Evolutionary conservation across 1,140 invertebrate species (phyloP), one percentile per base, ranked within the genome.

Genomic region (Penaeus chinensis): DNA sequence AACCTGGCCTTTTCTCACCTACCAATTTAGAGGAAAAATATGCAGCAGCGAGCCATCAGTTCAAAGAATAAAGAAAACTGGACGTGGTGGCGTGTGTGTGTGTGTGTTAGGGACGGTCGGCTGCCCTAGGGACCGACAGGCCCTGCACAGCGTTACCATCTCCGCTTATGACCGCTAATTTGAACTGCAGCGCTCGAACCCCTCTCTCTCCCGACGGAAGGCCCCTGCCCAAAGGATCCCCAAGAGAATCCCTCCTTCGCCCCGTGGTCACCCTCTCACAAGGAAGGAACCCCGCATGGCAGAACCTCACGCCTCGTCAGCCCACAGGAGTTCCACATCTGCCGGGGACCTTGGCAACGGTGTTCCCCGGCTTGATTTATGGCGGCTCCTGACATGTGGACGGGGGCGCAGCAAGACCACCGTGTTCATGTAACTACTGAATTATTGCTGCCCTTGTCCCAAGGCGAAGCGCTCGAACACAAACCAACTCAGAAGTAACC

Each of bases 371-470:
- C 32, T 79, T 85, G 84, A 85, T 85, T 79, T 85, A 85, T 69
- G 84, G 61, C 61, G 22, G 27, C 22, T 66, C 61, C 62, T 80
- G 84, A 85, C 84, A 85, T 63, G 84, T 27, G 69, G 84, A 85
- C 84, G 84, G 61, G 63, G 37, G 32, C 69, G 19, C 76, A 47
- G 62, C 63, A 10, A 79, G 76, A 79, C 84, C 84, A 85, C 61
- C 61, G n/a, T 79, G 84, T 79, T 85, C 84, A 80, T 85, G 84
- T 85, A 47, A 69, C 84, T 66, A 47, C 76, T 85, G 84, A 85
- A 85, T 85, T 85, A 85, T 85, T 85, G 62, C 47, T 60, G 62
- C 60, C 19, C 84, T 27, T 37, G 22, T 79, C 84, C 84, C 84
- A 24, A 32, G 61, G 76, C 63, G 84, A 32, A n/a, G 32, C 74